Base-by-base conservation (phyloP, 2,888 invertebrate genomes). In the Drosophila tanythrix region DNA sequence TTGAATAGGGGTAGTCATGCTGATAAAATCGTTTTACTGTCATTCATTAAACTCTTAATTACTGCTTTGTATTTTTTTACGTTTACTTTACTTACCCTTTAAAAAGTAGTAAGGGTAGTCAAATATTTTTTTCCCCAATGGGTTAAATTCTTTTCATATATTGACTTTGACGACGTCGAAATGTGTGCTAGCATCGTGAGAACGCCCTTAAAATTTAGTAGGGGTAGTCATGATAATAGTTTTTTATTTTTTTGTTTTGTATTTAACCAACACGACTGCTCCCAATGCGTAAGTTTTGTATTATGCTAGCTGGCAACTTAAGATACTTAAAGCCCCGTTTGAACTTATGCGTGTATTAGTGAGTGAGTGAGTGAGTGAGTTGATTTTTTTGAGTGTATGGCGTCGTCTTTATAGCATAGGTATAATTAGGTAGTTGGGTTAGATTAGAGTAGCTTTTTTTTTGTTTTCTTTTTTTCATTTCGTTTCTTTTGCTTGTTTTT, bases 291-390 rank as follows among this genome's bases (percentile, higher is more conserved):
- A 72, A 52, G 67, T 65, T 63, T 61, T 70, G 67, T 63, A 83
- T 86, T 85, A 83, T 83, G 80, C 85, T 85, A 88, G 86, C 88
- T 88, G 83, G 85, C 85, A 85, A 85, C 85, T 83, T 83, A 85
- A 85, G 66, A 85, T 85, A 88, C 63, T 88, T 85, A 88, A 85
- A 85, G 88, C 88, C 85, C 86, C 80, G 78, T 85, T 85, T 85
- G 88, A 85, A 85, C 85, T 85, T 79, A 88, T 83, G 85, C 85
- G 79, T 88, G 82, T 88, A 85, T 88, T 81, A 76, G 80, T 79
- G 73, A 76, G 76, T 77, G 76, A 82, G 65, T 83, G 76, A 76
- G 59, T 83, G 66, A 68, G 46, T 79, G 70, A 66, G 43, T 76
- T 71, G 11, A 21, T 46, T 46, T 43, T 46, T 46, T 62, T 78